Percentiles rank a stretch among this genome's conserved stretches.
Conservation (phyloP, 1,140 invertebrate genomes). For the Zaprionus lachaisei region DNA sequence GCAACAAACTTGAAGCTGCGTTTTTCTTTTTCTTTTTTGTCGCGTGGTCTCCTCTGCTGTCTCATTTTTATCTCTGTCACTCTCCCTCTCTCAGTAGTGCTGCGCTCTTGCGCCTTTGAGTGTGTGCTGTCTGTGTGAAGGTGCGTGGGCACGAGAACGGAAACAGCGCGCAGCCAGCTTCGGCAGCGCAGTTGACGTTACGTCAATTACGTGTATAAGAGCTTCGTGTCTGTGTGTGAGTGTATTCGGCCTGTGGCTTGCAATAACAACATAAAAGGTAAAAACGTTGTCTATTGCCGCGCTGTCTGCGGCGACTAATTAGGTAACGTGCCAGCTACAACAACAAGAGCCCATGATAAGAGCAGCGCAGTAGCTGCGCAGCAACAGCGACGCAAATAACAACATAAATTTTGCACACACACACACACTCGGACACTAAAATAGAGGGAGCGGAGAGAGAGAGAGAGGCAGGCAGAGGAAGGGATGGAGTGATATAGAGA, state of each 20-base stretch:
- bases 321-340: conserved; percentile 78
- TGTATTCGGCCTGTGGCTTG: conserved; percentile 37
- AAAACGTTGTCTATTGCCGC: conserved; percentile 71
- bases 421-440: conserved; percentile 26
- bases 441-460: not conserved
- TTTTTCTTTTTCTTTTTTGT: conserved; percentile 34
- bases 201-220: conserved; percentile 59
- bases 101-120: not conserved
- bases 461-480: not conserved
- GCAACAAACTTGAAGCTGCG: conserved; percentile 42
- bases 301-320: conserved; percentile 83
- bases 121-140: conserved; percentile 23
- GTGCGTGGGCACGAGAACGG: conserved; percentile 78
- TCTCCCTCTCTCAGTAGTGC: conserved; percentile 2
- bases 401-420: conserved; percentile 77
- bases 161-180: conserved; percentile 64
- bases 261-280: conserved; percentile 68
- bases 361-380: conserved; percentile 69
- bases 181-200: conserved; percentile 55
- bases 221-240: conserved; percentile 20
- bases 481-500: not conserved
- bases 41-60: conserved; percentile 45
- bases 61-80: conserved; percentile 6
- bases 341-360: conserved; percentile 66
- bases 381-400: conserved; percentile 74